A percentile compares a stretch with the other conserved stretches of the same genome.
Evolutionary conservation across 2,113 vertebrate genomes (phyloP).

Genomic region (Gavia stellata): DNA sequence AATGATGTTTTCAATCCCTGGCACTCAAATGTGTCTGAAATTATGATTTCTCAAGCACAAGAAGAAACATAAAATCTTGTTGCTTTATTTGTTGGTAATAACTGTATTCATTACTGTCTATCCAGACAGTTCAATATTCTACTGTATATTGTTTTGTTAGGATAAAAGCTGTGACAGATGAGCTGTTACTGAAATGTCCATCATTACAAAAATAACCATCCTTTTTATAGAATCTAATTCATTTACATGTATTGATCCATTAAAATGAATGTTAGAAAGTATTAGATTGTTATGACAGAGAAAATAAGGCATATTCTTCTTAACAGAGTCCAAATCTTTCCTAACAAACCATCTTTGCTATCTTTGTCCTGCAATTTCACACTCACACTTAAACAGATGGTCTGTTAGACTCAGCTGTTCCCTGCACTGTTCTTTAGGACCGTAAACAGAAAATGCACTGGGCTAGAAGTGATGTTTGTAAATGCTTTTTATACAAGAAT

Average conservation of each 20-base stretch:
- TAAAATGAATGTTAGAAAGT: not conserved
- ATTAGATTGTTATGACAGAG: not conserved
- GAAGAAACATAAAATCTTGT: not conserved
- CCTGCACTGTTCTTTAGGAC: not conserved
- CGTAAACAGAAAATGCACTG: not conserved
- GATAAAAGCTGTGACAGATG: not conserved
- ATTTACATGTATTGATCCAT: not conserved
- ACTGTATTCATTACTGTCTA: not conserved
- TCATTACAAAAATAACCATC: not conserved
- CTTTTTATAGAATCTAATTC: not conserved
- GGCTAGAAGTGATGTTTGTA: not conserved
- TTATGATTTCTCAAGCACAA: not conserved
- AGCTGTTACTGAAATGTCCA: not conserved
- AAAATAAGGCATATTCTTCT: not conserved
- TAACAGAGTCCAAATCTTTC: not conserved
- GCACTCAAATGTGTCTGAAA: not conserved
- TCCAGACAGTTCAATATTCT: not conserved
- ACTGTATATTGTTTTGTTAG: not conserved
- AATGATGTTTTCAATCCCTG: not conserved
- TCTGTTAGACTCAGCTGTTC: not conserved
- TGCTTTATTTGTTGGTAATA: not conserved
- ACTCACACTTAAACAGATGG: not conserved
- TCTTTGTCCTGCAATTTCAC: not conserved
- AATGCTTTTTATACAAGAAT: not conserved
- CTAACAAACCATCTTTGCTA: not conserved